phyloP scores from a whole-genome alignment of 2,888 invertebrate species.

The Phalangium opilio region DNA sequence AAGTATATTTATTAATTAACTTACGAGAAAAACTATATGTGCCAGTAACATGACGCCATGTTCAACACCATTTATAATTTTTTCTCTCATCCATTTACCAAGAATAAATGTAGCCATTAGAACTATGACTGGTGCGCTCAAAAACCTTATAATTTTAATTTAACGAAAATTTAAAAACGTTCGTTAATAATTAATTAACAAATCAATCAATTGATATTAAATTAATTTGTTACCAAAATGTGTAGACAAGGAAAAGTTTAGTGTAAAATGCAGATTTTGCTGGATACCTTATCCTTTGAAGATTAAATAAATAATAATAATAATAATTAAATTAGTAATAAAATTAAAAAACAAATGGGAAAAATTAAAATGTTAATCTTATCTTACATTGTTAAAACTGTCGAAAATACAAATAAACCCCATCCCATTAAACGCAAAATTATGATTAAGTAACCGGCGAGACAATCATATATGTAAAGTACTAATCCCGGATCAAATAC shows the following conservation, averaged over 20 bases:
- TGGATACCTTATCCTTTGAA: constrained; percentile 60
- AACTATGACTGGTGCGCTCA: constrained; percentile 62
- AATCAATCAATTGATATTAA: too few species aligned
- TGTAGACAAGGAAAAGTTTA: constrained; percentile 63
- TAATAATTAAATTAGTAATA: too few species aligned
- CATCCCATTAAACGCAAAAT: constrained; percentile 59
- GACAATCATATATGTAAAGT: constrained; percentile 74
- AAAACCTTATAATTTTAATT: constrained; percentile 42
- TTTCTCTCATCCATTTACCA: constrained; percentile 62
- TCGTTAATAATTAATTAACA: too few species aligned
- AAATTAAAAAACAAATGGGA: too few species aligned
- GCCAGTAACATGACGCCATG: constrained; percentile 49
- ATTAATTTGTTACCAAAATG: constrained; percentile 26
- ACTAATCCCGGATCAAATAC: constrained; percentile 40
- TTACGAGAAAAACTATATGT: constrained; percentile 52
- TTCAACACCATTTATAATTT: constrained; percentile 51
- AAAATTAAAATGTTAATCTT: too few species aligned
- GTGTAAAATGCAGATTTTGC: constrained; percentile 69
- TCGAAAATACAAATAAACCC: constrained; percentile 56
- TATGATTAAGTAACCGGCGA: constrained; percentile 69
- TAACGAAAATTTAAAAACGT: neutral
- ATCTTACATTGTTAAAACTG: constrained; percentile 47
- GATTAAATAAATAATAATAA: too few species aligned
- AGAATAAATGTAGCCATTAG: constrained; percentile 61
- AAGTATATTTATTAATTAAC: constrained; percentile 21